Base-by-base conservation (phyloP, 2,113 vertebrate species). In the Shinisaurus crocodilurus region DNA sequence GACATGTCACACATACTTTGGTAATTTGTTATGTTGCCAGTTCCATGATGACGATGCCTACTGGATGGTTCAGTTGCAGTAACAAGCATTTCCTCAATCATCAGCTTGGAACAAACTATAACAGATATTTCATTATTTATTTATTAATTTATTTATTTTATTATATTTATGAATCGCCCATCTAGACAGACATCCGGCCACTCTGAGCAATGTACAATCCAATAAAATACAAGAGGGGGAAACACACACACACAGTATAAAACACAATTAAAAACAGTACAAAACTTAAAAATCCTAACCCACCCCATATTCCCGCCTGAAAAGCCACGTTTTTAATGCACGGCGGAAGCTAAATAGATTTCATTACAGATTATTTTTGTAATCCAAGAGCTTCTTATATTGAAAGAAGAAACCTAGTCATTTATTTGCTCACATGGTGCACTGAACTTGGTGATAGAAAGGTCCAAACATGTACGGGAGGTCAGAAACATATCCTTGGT, bases 71-170 rank as follows among this genome's bases (percentile, higher is more conserved):
- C 67, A 69, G 10, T 32, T 69, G 67, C 67, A 69, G 29, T 29
- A 69, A 32, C 27, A 69, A 10, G 29, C 10, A 69, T 29, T 69
- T 69, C 25, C 9, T 25, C 29, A 5, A 94, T 69, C 90, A 95
- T 94, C 94, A 97, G 92, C 96, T 97, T 95, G 90, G 92, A 94
- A 82, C 70, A 96, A 95, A 96, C 96, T 95, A 91, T 91, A 91
- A 92, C 91, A 91, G 90, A 82, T 96, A 96, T 97, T 97, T 97
- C 95, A 72, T 65, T 93, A 88, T n/a, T n/a, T n/a, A n/a, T n/a
- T n/a, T n/a, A n/a, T n/a, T n/a, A n/a, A n/a, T n/a, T n/a, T n/a
- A n/a, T n/a, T n/a, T n/a, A n/a, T n/a, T n/a, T n/a, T n/a, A n/a
- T n/a, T n/a, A n/a, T n/a, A n/a, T n/a, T n/a, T n/a, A n/a, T n/a